Conservation (phyloP, 2,113 vertebrate species). For the Saccopteryx leptura region DNA sequence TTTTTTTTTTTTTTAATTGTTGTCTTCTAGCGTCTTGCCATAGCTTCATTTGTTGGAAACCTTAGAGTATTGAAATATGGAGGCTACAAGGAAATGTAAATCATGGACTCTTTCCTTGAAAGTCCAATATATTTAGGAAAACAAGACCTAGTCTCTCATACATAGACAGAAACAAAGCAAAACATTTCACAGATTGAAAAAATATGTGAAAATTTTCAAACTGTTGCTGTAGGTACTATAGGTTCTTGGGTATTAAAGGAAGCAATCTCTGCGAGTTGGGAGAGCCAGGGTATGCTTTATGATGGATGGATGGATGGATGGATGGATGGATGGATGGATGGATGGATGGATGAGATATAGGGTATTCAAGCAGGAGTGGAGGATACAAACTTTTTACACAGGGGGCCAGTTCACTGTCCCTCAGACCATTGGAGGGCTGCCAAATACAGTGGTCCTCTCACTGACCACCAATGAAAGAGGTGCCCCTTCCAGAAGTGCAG, state of each 20-base stretch:
- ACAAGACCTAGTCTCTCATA: background rate
- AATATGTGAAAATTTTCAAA: constrained; percentile 52
- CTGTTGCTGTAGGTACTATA: constrained; percentile 8
- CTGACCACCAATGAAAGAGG: too few species aligned
- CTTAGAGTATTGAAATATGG: constrained; percentile 39
- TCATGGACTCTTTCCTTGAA: constrained; percentile 28
- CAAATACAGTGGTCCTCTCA: too few species aligned
- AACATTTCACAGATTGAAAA: constrained; percentile 51
- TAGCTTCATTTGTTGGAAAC: constrained; percentile 36
- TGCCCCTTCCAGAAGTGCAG: too few species aligned
- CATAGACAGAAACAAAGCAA: constrained; percentile 23
- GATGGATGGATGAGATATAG: background rate
- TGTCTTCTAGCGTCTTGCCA: constrained; percentile 22
- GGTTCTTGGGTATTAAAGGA: constrained; percentile 32
- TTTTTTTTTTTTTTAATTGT: background rate
- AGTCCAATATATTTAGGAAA: constrained; percentile 53
- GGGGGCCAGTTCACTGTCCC: too few species aligned
- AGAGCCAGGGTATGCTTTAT: constrained; percentile 27
- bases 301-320: background rate
- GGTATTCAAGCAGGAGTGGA: background rate
- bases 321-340: background rate
- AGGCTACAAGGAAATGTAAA: constrained; percentile 10
- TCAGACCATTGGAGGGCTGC: too few species aligned
- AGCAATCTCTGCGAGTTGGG: constrained; percentile 29
- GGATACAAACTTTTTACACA: too few species aligned